Percentiles rank a stretch among this genome's conserved stretches.
Conservation (phyloP, 2,113 vertebrate genomes). For the Zosterops pallidus region DNA sequence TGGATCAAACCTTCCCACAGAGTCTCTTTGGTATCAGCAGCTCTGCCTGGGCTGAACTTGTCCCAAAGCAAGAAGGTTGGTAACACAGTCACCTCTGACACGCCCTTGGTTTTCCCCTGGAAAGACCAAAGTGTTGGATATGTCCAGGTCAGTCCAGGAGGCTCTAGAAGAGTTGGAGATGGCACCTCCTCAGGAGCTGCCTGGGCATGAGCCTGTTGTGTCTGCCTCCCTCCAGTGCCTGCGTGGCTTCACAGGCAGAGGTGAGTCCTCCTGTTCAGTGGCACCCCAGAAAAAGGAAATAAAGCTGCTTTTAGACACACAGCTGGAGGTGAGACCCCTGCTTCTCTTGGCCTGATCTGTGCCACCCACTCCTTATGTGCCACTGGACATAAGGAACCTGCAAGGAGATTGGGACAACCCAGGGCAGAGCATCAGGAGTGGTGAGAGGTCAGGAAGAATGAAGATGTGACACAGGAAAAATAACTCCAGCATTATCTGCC, state of each 20-base stretch:
- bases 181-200: neutral
- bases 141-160: neutral
- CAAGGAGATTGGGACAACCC: neutral
- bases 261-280: no score
- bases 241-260: neutral
- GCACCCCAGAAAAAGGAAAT: neutral
- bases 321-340: neutral
- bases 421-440: neutral
- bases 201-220: neutral
- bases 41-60: neutral
- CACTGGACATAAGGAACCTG: accelerated
- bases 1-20: neutral
- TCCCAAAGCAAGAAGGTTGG: neutral
- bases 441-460: neutral
- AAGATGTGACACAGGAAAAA: neutral
- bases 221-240: neutral
- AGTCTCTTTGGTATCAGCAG: neutral
- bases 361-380: neutral
- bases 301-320: neutral
- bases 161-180: neutral
- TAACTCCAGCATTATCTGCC: neutral
- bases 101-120: neutral
- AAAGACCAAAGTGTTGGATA: neutral
- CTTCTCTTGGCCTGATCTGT: neutral
- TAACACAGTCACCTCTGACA: neutral